Base-by-base conservation (phyloP, 2,888 invertebrate genomes). In the Adelognathus sp. region DNA sequence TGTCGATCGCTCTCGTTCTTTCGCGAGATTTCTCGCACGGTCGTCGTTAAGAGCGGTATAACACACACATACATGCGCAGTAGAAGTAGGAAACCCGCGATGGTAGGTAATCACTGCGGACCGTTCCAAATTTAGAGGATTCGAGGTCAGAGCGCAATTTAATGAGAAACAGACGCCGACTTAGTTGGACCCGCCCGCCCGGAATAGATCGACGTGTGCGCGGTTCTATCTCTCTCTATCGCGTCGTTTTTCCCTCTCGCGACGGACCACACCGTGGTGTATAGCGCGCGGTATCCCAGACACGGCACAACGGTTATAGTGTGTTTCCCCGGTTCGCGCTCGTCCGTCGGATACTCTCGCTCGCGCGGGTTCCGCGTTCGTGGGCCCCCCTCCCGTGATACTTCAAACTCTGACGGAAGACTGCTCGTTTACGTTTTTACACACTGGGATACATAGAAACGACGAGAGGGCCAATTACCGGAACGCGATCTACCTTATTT, bases 111-210 rank as follows among this genome's bases (percentile, higher is more conserved):
- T 89, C 86, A 87, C 77, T 84, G 85, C 85, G 84, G 87, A 87
- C 88, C 84, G 87, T 88, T 90, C 88, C 88, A 89, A 90, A 90
- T 90, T 89, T 90, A 89, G 90, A 88, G 86, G 86, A 89, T 90
- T 90, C 90, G 90, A 89, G 90, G 90, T 89, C 88, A 87, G 86
- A 87, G 85, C 87, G 87, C 88, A 88, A 89, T 90, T 89, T 90
- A 90, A 91, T 90, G 90, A 90, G 90, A 89, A 91, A 89, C 90
- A 90, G 90, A 90, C 90, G 90, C 85, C 86, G 88, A 89, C 86
- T 89, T 88, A 87, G 89, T 90, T 89, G 88, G 86, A 84, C 76
- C 81, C 83, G 83, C 81, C 83, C 78, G 83, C 88, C 85, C 86
- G 87, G 88, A 90, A 90, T 90, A 89, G 90, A 90, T 88, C 87